Conservation (phyloP, 2,113 vertebrate genomes). For the Burhinus bistriatus region DNA sequence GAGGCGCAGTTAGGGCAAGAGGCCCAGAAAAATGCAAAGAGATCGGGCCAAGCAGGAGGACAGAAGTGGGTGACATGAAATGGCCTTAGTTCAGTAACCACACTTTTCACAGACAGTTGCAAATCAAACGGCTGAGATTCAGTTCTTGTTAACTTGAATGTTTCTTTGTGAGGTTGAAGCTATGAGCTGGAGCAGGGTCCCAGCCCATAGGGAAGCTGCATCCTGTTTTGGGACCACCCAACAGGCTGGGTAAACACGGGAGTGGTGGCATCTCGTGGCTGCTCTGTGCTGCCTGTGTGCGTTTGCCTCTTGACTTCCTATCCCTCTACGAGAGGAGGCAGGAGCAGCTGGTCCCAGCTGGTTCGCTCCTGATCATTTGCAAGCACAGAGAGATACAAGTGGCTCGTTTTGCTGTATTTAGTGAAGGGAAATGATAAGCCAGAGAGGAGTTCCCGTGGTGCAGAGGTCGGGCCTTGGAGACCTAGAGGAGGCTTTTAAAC, state of each 20-base stretch:
- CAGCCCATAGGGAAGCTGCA: not conserved
- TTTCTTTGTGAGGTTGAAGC: not conserved
- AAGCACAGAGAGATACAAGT: not conserved
- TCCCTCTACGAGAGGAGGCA: not conserved
- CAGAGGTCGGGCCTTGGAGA: not conserved
- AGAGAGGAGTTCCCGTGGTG: not conserved
- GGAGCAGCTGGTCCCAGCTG: slow-evolving; percentile 26
- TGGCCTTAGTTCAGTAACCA: not conserved
- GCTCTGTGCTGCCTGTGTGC: not conserved
- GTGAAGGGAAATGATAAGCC: not conserved
- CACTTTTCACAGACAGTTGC: not conserved
- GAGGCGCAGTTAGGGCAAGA: not conserved
- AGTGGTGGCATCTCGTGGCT: not conserved
- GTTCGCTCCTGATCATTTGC: not conserved
- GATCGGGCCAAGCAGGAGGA: not conserved
- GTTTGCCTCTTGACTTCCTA: not conserved
- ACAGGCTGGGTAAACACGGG: not conserved
- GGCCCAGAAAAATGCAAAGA: not conserved
- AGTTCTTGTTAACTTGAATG: not conserved
- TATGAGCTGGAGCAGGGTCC: not conserved
- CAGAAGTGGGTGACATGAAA: not conserved
- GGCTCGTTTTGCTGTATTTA: not conserved
- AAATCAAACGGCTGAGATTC: not conserved
- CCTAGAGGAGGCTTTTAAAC: not conserved
- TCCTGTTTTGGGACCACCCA: not conserved